Conservation (phyloP, 2,888 invertebrate genomes). For the Meiosimyza platycephala region DNA sequence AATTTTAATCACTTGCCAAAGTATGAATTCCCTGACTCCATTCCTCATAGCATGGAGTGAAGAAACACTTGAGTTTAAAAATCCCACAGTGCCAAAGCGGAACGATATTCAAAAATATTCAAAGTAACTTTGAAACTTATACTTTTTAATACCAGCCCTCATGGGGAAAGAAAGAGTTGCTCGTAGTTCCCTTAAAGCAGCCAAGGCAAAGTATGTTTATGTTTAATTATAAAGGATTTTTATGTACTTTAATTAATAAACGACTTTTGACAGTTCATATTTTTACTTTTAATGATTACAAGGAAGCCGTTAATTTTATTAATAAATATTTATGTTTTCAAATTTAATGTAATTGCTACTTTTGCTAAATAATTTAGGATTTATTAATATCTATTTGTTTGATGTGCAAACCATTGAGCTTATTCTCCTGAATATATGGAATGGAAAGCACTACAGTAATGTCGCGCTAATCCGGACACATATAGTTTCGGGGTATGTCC, state of each 20-base stretch:
- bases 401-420: no score
- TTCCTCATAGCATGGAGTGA: background rate
- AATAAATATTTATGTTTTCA: conserved; percentile 62
- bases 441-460: no score
- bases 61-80: conserved; percentile 19
- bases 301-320: conserved; percentile 61
- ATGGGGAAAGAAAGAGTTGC: background rate
- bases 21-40: background rate
- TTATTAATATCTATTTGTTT: background rate
- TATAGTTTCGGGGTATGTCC: no score
- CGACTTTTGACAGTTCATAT: conserved; percentile 21
- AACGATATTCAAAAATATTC: background rate
- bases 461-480: no score
- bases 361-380: background rate
- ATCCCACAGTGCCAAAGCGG: conserved; percentile 4
- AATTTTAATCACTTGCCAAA: conserved; percentile 52
- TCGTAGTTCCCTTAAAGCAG: background rate
- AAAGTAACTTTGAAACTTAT: no score
- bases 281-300: conserved; percentile 13
- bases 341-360: conserved; percentile 13
- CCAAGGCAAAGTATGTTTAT: background rate
- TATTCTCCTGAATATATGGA: no score
- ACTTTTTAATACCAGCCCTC: conserved; percentile 5
- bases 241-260: conserved; percentile 28
- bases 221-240: conserved; percentile 24